These are phyloP conservation scores for Nephrotoma flavescens DNA, from an alignment of 2,888 invertebrate genomes.

Conservation along the genomic window DNA sequence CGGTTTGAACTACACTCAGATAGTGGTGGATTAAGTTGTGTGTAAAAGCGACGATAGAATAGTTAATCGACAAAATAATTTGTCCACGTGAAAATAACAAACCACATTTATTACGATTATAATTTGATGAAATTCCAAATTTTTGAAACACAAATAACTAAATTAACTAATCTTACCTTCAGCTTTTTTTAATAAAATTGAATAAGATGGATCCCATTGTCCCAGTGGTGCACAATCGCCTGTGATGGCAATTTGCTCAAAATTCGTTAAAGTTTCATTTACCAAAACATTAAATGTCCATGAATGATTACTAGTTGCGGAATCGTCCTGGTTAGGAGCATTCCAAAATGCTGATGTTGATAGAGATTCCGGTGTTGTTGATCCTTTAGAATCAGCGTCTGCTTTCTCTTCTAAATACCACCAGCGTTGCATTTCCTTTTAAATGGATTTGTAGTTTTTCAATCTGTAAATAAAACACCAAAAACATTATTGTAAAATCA, in stretches of 20 bases:
- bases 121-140: too few species aligned
- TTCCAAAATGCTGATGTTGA: neutral
- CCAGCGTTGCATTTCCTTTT: conserved; percentile 44
- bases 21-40: too few species aligned
- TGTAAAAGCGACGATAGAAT: too few species aligned
- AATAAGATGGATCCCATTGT: conserved; percentile 49
- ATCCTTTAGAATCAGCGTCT: conserved; percentile 26
- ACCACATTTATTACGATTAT: too few species aligned
- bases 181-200: conserved; percentile 37
- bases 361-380: conserved; percentile 13
- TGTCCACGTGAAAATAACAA: too few species aligned
- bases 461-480: neutral
- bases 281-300: conserved; percentile 41
- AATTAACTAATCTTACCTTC: conserved; percentile 24
- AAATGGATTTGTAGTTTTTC: conserved; percentile 13
- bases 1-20: too few species aligned
- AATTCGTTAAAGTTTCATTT: conserved; percentile 34
- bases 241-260: conserved; percentile 53
- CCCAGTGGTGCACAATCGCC: conserved; percentile 56
- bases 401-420: conserved; percentile 43
- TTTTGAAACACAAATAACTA: too few species aligned
- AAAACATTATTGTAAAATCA: neutral
- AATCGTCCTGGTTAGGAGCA: neutral
- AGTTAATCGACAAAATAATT: too few species aligned
- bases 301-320: conserved; percentile 16